Percentiles rank a stretch among this genome's conserved stretches.
Evolutionary conservation across 2,888 invertebrate species (phyloP).

Genomic region (Camponotus fellah): DNA sequence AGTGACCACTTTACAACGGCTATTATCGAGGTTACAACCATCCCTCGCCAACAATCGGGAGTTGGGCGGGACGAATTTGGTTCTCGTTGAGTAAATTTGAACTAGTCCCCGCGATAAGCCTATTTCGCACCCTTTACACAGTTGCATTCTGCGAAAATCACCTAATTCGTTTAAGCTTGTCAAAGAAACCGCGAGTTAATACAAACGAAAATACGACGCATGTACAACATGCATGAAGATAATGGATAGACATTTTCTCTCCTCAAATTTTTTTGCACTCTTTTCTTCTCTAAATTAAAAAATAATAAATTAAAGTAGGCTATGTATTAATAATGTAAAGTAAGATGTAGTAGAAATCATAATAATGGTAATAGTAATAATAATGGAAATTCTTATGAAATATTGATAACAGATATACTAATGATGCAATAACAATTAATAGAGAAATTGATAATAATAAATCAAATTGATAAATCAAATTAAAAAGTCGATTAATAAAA

Average conservation of each 20-base stretch:
- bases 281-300: not conserved
- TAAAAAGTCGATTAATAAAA: not conserved
- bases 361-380: too few relatives aligned
- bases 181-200: not conserved
- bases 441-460: not conserved
- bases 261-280: not conserved
- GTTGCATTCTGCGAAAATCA: slow-evolving; percentile 25
- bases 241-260: not conserved
- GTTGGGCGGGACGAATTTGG: slow-evolving; percentile 39
- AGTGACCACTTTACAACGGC: slow-evolving; percentile 65
- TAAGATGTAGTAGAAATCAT: not conserved
- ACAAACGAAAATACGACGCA: not conserved
- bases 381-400: not conserved
- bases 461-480: not conserved
- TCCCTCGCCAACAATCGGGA: slow-evolving; percentile 34
- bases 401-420: not conserved
- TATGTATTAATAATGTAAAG: not conserved
- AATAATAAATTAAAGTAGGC: not conserved
- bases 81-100: slow-evolving; percentile 59
- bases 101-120: slow-evolving; percentile 46
- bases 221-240: not conserved
- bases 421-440: not conserved
- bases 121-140: slow-evolving; percentile 46
- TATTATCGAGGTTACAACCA: slow-evolving; percentile 65
- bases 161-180: not conserved